A percentile compares a stretch with the other conserved stretches of the same genome.
Evolutionary conservation across 2,113 vertebrate genomes (phyloP).

Genomic region (Oenanthe melanoleuca): DNA sequence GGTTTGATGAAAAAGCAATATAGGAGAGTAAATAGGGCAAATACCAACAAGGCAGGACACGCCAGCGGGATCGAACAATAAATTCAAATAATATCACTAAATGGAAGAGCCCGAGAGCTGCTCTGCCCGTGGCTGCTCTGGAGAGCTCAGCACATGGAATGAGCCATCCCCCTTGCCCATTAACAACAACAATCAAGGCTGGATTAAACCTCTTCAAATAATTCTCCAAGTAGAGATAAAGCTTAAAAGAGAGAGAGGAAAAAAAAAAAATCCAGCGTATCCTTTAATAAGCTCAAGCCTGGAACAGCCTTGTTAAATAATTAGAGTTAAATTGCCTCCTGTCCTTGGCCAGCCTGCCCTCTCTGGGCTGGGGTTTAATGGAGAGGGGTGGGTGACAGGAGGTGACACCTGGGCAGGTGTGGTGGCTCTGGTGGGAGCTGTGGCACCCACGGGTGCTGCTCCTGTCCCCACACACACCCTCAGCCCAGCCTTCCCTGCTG

Average conservation of each 20-base stretch:
- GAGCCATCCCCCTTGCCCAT: slow-evolving; percentile 58
- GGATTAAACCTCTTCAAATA: slow-evolving; percentile 59
- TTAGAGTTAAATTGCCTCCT: slow-evolving; percentile 72
- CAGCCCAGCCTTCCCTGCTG: slow-evolving; percentile 31
- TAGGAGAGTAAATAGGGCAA: slow-evolving; percentile 97
- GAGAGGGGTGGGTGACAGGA: slow-evolving; percentile 22
- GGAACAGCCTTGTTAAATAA: slow-evolving; percentile 73
- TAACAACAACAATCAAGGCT: slow-evolving; percentile 54
- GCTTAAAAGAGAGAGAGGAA: slow-evolving; percentile 20
- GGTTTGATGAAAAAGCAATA: slow-evolving; percentile 93
- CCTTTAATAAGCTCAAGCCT: slow-evolving; percentile 55
- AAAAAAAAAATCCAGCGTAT: neutral
- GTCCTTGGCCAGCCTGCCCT: slow-evolving; percentile 30
- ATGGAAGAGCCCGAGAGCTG: slow-evolving; percentile 29
- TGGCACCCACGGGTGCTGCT: neutral
- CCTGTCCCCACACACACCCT: neutral
- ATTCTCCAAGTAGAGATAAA: slow-evolving; percentile 71
- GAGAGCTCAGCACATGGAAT: slow-evolving; percentile 39
- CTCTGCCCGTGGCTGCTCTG: slow-evolving; percentile 5
- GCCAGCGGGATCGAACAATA: slow-evolving; percentile 86
- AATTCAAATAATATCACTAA: slow-evolving; percentile 77
- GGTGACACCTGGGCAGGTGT: neutral
- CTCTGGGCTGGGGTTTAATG: slow-evolving; percentile 4
- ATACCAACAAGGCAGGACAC: slow-evolving; percentile 92
- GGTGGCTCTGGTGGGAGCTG: neutral